These are phyloP conservation scores for Odiellus spinosus DNA, from an alignment of 2,888 invertebrate genomes.

Conservation along the genomic window DNA sequence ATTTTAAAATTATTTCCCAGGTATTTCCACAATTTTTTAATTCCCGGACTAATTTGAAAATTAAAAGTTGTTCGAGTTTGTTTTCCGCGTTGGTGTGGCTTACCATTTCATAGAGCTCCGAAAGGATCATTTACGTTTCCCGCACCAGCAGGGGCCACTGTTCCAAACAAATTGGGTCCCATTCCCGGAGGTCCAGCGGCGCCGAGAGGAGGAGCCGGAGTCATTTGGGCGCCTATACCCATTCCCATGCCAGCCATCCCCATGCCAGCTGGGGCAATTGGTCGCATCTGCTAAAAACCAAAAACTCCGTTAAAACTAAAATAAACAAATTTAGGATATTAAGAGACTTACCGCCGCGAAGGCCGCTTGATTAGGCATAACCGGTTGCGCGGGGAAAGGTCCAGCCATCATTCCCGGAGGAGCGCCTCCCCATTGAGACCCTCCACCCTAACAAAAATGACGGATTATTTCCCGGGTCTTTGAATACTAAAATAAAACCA, in stretches of 20 bases:
- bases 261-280: neutral
- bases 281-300: neutral
- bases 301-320: too few relatives aligned
- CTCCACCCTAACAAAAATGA: neutral
- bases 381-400: neutral
- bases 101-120: conserved; percentile 8
- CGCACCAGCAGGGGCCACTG: neutral
- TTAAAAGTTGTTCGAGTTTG: too few relatives aligned
- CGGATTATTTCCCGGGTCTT: too few relatives aligned
- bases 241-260: neutral
- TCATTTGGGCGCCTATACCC: neutral
- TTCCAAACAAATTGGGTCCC: neutral
- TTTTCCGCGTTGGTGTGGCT: neutral
- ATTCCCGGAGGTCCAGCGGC: neutral
- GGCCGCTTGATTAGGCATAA: too few relatives aligned
- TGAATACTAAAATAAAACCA: too few relatives aligned
- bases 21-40: too few relatives aligned
- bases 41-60: too few relatives aligned
- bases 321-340: neutral
- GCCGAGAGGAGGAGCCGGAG: neutral
- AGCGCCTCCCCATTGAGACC: neutral
- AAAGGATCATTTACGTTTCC: conserved; percentile 12
- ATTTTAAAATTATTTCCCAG: too few relatives aligned
- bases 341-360: too few relatives aligned
- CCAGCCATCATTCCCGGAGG: neutral